Conservation (phyloP, 2,113 vertebrate species). For the Bothrops jararaca region DNA sequence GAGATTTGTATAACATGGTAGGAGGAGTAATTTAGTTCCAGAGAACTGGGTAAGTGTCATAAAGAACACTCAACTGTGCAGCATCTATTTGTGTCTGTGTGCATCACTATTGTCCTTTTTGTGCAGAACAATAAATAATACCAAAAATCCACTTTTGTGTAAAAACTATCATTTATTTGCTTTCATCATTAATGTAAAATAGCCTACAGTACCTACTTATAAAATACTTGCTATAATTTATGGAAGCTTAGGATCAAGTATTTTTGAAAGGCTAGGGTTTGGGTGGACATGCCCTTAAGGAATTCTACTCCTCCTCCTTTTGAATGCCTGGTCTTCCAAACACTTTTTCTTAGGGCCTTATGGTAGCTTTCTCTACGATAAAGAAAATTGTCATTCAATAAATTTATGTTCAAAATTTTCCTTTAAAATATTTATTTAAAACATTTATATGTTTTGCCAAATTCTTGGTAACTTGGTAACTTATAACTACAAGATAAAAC, state of each 20-base stretch:
- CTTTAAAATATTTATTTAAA: not conserved
- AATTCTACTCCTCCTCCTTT: not conserved
- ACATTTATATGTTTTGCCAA: not conserved
- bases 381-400: not conserved
- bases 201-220: not conserved
- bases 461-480: not conserved
- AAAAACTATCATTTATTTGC: not conserved
- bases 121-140: accelerated
- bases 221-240: not conserved
- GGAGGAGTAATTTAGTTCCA: not conserved
- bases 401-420: not conserved
- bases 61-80: accelerated
- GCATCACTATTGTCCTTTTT: not conserved
- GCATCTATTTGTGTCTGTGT: not conserved
- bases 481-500: not conserved
- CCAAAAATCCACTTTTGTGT: not conserved
- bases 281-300: not conserved
- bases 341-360: not conserved
- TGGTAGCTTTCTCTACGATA: not conserved
- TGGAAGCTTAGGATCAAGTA: not conserved
- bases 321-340: not conserved
- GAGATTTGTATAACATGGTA: not conserved
- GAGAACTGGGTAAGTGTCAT: accelerated
- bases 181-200: not conserved
- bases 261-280: not conserved